These are phyloP conservation scores for Callinectes sapidus DNA, from an alignment of 2,888 invertebrate genomes.

Conservation along the genomic window DNA sequence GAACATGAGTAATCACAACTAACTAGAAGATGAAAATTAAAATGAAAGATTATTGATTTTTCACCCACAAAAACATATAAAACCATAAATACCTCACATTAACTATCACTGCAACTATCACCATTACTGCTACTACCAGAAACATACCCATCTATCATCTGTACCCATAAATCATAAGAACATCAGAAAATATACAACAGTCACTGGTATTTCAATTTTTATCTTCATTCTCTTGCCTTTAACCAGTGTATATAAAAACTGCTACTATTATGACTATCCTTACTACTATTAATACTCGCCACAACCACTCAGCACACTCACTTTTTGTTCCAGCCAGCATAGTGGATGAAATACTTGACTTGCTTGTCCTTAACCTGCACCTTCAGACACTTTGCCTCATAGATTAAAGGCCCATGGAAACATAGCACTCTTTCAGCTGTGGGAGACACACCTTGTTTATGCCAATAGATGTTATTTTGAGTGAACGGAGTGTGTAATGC, in stretches of 20 bases:
- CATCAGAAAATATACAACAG: too few relatives aligned
- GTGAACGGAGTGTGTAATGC: too few relatives aligned
- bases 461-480: too few relatives aligned
- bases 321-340: slow-evolving; percentile 99
- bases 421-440: slow-evolving; percentile 85
- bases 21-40: too few relatives aligned
- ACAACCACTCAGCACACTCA: slow-evolving; percentile 77
- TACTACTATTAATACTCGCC: slow-evolving; percentile 72
- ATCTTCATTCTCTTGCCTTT: background rate
- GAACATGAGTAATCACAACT: too few relatives aligned
- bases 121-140: background rate
- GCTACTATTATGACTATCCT: background rate
- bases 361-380: slow-evolving; percentile 89
- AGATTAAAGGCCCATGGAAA: slow-evolving; percentile 96
- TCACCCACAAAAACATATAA: too few relatives aligned
- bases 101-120: background rate
- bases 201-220: too few relatives aligned
- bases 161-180: too few relatives aligned
- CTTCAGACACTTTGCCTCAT: slow-evolving; percentile 97
- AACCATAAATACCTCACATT: background rate
- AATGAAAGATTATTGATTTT: too few relatives aligned
- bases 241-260: background rate
- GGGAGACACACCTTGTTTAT: slow-evolving; percentile 15
- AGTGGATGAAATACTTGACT: slow-evolving; percentile 94
- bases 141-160: too few relatives aligned